Evolutionary conservation across 1,140 invertebrate genomes (phyloP), one percentile per base, ranked within the genome.

Genomic region (Drosophila asahinai): DNA sequence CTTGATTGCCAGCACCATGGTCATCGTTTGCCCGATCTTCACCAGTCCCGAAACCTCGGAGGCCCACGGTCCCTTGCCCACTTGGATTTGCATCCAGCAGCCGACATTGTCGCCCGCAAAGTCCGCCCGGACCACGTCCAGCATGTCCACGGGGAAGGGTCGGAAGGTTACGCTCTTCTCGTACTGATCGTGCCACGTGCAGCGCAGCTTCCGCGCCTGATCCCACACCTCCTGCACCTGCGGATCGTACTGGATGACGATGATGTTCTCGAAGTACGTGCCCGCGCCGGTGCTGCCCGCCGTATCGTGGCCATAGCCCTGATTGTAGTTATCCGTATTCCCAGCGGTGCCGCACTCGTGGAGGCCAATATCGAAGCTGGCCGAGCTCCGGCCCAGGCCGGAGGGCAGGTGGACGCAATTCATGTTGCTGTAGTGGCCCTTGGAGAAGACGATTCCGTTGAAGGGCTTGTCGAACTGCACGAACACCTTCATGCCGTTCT

Each of bases 221-320:
- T 99, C 98, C 98, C 98, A 98, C 2, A 98, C 97, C 94, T 99
- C 98, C 94, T 99, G 98, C 0, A 99, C 97, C 94, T 98, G 96
- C 12, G 97, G 97, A 93, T 99, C 98, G 83, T 98, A 99, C 92
- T 98, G 97, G 74, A 98, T 96, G 15, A 98, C 97, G 72, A 99
- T 97, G 55, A 98, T 98, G 83, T 99, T 99, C 93, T 99, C 98
- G 81, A 98, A 98, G 93, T 97, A 98, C 1, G 97, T 98, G 1
- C 98, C 98, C 5, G 97, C 97, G 0, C 97, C 97, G 1, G 83
- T 80, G 17, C 77, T 51, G 3, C 79, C 84, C 8, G 52, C 52
- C 14, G 97, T 96, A 57, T 97, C 96, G 33, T 96, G 95, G 2
- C 97, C 96, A 86, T 97, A 96, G 38, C 96, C 96, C 81, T 97